phyloP scores from a whole-genome alignment of 2,113 vertebrate species.

The Saccopteryx leptura region DNA sequence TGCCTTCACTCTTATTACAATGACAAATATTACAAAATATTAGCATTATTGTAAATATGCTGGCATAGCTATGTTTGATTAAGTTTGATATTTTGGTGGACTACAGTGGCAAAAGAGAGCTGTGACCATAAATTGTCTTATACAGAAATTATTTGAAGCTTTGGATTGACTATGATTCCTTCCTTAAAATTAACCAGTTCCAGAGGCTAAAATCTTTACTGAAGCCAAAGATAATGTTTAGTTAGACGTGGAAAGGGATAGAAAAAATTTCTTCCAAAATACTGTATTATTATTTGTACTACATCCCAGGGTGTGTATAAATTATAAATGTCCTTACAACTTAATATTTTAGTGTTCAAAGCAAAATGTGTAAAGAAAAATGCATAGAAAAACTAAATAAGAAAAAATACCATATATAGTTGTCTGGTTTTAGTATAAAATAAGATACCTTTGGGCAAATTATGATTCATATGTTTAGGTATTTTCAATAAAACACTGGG shows the following conservation, averaged over 20 bases:
- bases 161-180: not conserved
- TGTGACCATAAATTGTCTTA: not conserved
- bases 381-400: not conserved
- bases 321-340: conserved; percentile 1
- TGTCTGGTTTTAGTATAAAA: not conserved
- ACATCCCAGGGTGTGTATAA: not conserved
- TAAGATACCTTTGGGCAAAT: not conserved
- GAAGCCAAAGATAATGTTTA: not conserved
- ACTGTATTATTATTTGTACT: not conserved
- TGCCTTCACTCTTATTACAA: not conserved
- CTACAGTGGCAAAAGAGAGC: not conserved
- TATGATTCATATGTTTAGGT: not conserved
- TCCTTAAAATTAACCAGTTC: not conserved
- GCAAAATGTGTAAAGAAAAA: conserved; percentile 39
- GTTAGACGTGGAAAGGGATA: not conserved
- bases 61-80: not conserved
- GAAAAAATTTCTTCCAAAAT: not conserved
- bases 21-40: not conserved
- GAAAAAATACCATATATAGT: not conserved
- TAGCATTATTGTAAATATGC: not conserved
- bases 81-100: not conserved
- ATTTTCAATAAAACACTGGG: not conserved
- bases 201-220: not conserved
- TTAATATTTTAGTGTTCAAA: conserved; percentile 8
- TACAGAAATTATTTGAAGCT: not conserved